A percentile compares a stretch with the other conserved stretches of the same genome.
phyloP scores from a whole-genome alignment of 2,888 invertebrate genomes.

The Philopedon plagiatum region DNA sequence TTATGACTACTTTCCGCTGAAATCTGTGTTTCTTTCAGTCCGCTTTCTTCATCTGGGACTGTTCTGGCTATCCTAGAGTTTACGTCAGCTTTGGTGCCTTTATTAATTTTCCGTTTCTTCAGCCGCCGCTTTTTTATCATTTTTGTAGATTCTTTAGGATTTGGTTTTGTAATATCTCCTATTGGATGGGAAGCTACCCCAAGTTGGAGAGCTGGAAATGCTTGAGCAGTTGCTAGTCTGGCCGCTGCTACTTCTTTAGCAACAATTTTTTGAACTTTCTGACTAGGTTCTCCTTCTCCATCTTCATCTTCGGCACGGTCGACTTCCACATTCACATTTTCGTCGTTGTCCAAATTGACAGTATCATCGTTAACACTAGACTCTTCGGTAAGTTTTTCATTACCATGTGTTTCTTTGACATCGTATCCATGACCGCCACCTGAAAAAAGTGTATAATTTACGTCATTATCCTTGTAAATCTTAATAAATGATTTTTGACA shows the following conservation, averaged over 20 bases:
- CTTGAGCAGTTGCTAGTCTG: not conserved
- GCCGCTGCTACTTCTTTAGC: not conserved
- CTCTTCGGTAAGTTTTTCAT: constrained; percentile 18
- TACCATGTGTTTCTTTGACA: constrained; percentile 6
- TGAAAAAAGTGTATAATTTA: not conserved
- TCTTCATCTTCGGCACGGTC: constrained; percentile 1
- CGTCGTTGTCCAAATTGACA: constrained; percentile 32
- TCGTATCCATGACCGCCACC: constrained; percentile 15
- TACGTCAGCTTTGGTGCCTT: constrained; percentile 17
- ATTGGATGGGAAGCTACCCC: not conserved
- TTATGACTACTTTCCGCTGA: constrained; percentile 40
- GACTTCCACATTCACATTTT: not conserved
- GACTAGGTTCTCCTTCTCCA: constrained; percentile 26
- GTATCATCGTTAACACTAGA: constrained; percentile 7
- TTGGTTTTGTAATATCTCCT: not conserved
- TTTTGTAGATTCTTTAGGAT: constrained; percentile 3
- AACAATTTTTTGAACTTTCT: constrained; percentile 7
- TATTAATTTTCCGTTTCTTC: constrained; percentile 36
- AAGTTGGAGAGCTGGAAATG: not conserved
- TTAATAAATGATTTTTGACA: no score
- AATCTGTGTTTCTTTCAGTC: constrained; percentile 16
- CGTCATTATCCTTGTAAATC: no score
- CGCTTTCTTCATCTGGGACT: not conserved
- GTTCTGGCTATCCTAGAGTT: constrained; percentile 5
- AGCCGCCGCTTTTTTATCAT: constrained; percentile 31